phyloP scores from a whole-genome alignment of 2,888 invertebrate species.

The Calameuta pallipes region DNA sequence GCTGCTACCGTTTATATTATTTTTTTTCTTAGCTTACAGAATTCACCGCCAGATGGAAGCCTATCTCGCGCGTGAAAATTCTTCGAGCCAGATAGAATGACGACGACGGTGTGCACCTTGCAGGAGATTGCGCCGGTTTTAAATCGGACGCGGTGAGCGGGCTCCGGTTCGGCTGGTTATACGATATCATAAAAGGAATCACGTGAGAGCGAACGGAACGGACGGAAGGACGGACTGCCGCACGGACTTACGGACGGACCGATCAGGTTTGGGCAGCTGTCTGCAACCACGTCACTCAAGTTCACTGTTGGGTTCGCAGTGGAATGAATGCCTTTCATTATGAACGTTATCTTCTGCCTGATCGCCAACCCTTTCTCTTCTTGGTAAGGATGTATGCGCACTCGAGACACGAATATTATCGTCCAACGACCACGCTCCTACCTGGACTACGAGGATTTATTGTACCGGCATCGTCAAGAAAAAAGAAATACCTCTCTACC shows the following conservation, averaged over 20 bases:
- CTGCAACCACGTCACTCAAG: constrained; percentile 64
- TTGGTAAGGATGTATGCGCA: constrained; percentile 20
- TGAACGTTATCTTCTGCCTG: constrained; percentile 58
- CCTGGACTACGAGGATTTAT: constrained; percentile 1
- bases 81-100: not conserved
- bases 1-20: too few relatives aligned
- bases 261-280: constrained; percentile 66
- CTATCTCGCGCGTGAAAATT: constrained; percentile 10
- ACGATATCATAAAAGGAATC: constrained; percentile 63
- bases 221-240: constrained; percentile 34
- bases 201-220: constrained; percentile 45
- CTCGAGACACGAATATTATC: constrained; percentile 34
- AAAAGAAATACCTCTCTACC: not conserved
- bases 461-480: not conserved
- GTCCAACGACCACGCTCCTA: constrained; percentile 30
- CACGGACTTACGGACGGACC: constrained; percentile 49
- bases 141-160: constrained; percentile 18
- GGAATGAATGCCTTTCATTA: constrained; percentile 66
- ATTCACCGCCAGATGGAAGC: constrained; percentile 1
- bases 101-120: constrained; percentile 18
- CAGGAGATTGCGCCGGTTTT: constrained; percentile 13
- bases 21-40: not conserved
- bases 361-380: constrained; percentile 50
- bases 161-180: constrained; percentile 58
- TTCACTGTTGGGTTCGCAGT: constrained; percentile 57